Conservation (phyloP, 2,113 vertebrate genomes). For the Phalacrocorax pelagicus region DNA sequence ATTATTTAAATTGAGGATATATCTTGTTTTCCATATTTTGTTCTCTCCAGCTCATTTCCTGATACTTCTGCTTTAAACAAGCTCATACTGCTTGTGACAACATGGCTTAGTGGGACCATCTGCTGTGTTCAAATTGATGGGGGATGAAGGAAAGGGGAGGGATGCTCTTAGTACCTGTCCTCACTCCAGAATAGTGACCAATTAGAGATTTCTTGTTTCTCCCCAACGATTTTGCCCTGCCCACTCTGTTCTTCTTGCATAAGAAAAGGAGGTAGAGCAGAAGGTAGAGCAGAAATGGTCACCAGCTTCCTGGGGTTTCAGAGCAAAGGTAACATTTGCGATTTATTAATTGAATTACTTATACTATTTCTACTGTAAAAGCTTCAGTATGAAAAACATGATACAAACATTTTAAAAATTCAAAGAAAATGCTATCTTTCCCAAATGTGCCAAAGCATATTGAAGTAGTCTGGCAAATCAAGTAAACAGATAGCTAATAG, state of each 20-base stretch:
- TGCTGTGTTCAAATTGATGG: background rate
- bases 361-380: background rate
- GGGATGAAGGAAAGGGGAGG: background rate
- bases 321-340: background rate
- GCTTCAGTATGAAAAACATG: background rate
- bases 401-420: background rate
- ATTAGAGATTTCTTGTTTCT: background rate
- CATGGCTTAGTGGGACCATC: background rate
- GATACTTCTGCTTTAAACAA: background rate
- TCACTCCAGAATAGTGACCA: background rate
- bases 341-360: background rate
- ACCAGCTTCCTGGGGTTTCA: background rate
- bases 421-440: background rate
- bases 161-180: background rate
- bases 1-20: background rate
- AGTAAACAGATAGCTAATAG: background rate
- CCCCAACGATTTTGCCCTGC: background rate
- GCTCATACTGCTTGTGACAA: background rate
- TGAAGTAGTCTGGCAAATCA: constrained; percentile 42
- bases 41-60: background rate
- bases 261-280: background rate
- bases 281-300: background rate
- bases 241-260: background rate
- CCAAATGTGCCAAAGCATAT: background rate
- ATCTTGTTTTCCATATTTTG: background rate